These are phyloP conservation scores for Microhierax caerulescens DNA, from an alignment of 2,797 vertebrate genomes.

Conservation along the genomic window DNA sequence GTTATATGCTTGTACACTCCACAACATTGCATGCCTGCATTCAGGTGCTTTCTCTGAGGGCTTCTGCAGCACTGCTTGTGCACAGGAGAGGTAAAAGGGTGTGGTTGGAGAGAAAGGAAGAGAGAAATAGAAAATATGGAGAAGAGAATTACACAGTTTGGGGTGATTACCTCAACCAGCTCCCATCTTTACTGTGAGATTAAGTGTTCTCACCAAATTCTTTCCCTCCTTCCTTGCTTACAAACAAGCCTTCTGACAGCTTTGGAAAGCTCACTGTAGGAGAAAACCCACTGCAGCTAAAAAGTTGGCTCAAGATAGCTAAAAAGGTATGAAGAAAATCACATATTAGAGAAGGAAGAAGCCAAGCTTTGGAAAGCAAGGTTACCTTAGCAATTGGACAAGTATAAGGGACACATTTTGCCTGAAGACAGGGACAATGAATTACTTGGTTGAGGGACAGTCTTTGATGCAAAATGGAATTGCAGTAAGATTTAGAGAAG, in stretches of 20 bases:
- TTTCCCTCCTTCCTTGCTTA: neutral
- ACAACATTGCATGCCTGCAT: fast-evolving
- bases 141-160: neutral
- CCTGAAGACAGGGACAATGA: neutral
- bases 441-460: neutral
- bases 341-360: neutral
- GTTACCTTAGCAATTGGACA: neutral
- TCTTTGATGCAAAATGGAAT: neutral
- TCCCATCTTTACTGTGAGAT: neutral
- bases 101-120: neutral
- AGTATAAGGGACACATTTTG: neutral
- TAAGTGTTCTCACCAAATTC: neutral
- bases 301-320: neutral
- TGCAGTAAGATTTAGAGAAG: neutral
- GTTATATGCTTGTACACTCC: neutral
- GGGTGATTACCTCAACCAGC: neutral
- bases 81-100: neutral
- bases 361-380: neutral
- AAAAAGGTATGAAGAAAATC: neutral
- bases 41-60: neutral
- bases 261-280: neutral
- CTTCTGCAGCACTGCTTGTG: neutral
- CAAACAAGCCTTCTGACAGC: neutral
- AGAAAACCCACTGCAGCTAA: neutral
- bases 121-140: neutral